Evolutionary conservation across 2,888 invertebrate genomes (phyloP).

Genomic region (Lumbricus terrestris): DNA sequence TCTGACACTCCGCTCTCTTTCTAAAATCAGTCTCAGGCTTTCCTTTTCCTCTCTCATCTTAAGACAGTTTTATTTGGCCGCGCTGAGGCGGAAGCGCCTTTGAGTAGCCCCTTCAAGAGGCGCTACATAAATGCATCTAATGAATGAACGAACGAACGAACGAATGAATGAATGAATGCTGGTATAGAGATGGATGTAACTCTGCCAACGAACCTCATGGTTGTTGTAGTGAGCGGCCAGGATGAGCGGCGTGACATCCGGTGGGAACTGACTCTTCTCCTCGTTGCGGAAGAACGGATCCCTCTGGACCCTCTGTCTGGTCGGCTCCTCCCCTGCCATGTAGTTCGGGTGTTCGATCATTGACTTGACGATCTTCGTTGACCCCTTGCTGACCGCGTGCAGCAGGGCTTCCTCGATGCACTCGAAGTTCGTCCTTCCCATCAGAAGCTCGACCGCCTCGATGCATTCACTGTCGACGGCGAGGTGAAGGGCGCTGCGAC

Average conservation of each 20-base stretch:
- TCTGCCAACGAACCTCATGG: constrained; percentile 64
- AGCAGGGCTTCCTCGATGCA: constrained; percentile 69
- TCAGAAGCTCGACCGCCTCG: constrained; percentile 68
- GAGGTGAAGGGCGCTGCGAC: constrained; percentile 70
- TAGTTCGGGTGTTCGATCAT: constrained; percentile 63
- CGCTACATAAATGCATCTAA: no score
- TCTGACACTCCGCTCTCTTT: no score
- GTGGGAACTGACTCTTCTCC: constrained; percentile 66
- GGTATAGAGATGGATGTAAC: background rate
- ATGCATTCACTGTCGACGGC: constrained; percentile 69
- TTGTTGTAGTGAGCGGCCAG: constrained; percentile 73
- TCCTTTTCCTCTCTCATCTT: no score
- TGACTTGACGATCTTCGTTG: constrained; percentile 65
- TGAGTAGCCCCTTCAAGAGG: no score
- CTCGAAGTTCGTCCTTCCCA: constrained; percentile 66
- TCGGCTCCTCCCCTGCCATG: constrained; percentile 58
- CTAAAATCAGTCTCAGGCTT: no score
- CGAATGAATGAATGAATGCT: no score
- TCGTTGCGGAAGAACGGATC: constrained; percentile 59
- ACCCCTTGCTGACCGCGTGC: constrained; percentile 69
- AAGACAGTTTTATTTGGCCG: no score
- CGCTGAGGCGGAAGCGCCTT: no score
- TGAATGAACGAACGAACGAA: no score
- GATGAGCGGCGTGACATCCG: constrained; percentile 71
- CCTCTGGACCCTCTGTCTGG: constrained; percentile 47